Base-by-base conservation (phyloP, 1,140 invertebrate species). In the Drosophila insularis region DNA sequence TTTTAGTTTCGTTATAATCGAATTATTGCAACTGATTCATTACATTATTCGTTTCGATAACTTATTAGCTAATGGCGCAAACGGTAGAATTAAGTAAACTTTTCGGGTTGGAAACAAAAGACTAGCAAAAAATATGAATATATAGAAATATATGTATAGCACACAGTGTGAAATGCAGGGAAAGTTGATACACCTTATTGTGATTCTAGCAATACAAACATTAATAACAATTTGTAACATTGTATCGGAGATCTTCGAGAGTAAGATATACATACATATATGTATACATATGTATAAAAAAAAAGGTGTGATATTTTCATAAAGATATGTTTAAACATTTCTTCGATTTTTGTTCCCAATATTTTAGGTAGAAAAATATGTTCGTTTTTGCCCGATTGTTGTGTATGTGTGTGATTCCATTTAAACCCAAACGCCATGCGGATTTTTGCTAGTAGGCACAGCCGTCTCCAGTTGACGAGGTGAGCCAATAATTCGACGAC, bases 381-480 rank as follows among this genome's bases (percentile, higher is more conserved):
- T 72, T 63, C 37, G 63, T 76, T 67, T 63, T 46, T 50, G 43
- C 17, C 43, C 17, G 31, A 61, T 68, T 37, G 10, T 37, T 37
- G 10, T 37, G 13, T 8, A 3, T 37, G 35, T 39, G n/a, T 27
- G 23, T 56, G 11, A 23, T 73, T 43, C 19, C 39, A 19, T 54
- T 93, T 94, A 98, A 43, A 99, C 97, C 98, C 98, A 99, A 60
- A 99, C 97, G 23, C 98, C 98, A 89, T 98, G 97, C 40, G 97
- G 97, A 93, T 98, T 98, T 93, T 98, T 98, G 92, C 96, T 98
- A 14, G 97, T 98, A 46, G 97, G 97, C 54, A 98, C 97, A 37
- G 97, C 97, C 92, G 97, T 98, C 93, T 98, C 97, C 40, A 98
- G 92, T 92, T 98, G 97, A 72, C 97, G 93, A 39, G 97, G 97